Conservation (phyloP, 2,888 invertebrate genomes). For the Emmelina monodactyla region DNA sequence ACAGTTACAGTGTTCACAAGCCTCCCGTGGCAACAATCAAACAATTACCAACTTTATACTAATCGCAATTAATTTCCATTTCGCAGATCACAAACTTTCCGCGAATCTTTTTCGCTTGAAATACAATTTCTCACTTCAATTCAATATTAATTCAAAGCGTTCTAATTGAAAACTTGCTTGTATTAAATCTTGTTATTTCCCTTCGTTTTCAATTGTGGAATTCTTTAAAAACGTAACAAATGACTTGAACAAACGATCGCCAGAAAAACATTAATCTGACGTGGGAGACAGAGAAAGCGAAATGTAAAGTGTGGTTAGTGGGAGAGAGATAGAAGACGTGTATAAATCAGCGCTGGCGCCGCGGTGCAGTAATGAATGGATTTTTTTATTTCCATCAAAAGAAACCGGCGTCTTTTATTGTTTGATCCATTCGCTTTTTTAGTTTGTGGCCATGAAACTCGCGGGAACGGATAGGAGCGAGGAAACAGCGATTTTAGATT, state of each 20-base stretch:
- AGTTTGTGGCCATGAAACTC: conserved; percentile 12
- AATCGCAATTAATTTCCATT: too few relatives aligned
- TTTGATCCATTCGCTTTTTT: conserved; percentile 22
- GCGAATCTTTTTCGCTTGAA: too few relatives aligned
- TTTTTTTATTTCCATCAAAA: conserved; percentile 29
- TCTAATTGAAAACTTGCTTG: too few relatives aligned
- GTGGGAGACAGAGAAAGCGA: neutral
- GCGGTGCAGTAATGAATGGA: conserved; percentile 24
- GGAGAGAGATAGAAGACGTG: conserved; percentile 9
- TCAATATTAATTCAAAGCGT: too few relatives aligned
- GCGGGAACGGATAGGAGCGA: conserved; percentile 3
- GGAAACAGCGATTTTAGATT: neutral
- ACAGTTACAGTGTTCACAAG: too few relatives aligned
- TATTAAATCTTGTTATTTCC: too few relatives aligned
- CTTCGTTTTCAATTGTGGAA: too few relatives aligned
- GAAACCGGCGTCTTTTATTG: conserved; percentile 23
- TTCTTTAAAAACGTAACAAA: too few relatives aligned
- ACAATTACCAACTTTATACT: too few relatives aligned
- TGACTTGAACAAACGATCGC: neutral
- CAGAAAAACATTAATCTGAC: neutral
- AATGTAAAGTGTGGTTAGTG: neutral
- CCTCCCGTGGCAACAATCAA: too few relatives aligned
- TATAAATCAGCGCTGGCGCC: conserved; percentile 24
- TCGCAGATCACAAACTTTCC: too few relatives aligned
- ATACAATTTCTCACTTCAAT: too few relatives aligned